Evolutionary conservation across 2,113 vertebrate genomes (phyloP), one percentile per base, ranked within the genome.

Genomic region (Ptilonorhynchus violaceus): DNA sequence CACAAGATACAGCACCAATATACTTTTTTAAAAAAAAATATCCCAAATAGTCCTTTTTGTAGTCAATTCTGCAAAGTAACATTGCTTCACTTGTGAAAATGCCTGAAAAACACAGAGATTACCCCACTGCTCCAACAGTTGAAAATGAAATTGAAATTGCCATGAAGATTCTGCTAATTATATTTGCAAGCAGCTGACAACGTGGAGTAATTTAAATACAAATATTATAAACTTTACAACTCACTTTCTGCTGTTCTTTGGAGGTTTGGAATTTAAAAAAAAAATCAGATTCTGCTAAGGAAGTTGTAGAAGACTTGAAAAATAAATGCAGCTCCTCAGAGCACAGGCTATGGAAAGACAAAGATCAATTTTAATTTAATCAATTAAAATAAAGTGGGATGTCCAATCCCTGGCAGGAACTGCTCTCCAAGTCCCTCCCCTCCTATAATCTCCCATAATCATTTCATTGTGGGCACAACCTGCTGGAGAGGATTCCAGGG

Each of bases 61-160:
- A 44, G 50, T 18, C 13, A 39, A 1, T 39, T 78, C 37, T 67
- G 35, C 44, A 52, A 31, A 80, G 46, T 35, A 80, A 55, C 10
- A 10, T n/a, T 49, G 62, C 35, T 52, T 72, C 42, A 5, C 31
- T 60, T 41, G 39, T n/a, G 39, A 60, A 84, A 89, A 86, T 27
- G 6, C 39, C 15, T 63, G 39, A 59, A 44, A 87, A 85, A 31
- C 22, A 58, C 24, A 81, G 14, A 74, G 59, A 58, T 41, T 12
- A 47, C 3, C 7, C 22, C 59, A 49, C 6, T 11, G 23, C 35
- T 64, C 20, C 41, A 60, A 33, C 0, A 62, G 19, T 0, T 73
- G 37, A 79, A 77, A 62, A 76, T 44, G 4, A 66, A 89, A 81
- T 63, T 33, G 33, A 15, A 84, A 87, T 53, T 74, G 50, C 20